Evolutionary conservation across 2,113 vertebrate species (phyloP).

Genomic region (Elanoides forficatus): DNA sequence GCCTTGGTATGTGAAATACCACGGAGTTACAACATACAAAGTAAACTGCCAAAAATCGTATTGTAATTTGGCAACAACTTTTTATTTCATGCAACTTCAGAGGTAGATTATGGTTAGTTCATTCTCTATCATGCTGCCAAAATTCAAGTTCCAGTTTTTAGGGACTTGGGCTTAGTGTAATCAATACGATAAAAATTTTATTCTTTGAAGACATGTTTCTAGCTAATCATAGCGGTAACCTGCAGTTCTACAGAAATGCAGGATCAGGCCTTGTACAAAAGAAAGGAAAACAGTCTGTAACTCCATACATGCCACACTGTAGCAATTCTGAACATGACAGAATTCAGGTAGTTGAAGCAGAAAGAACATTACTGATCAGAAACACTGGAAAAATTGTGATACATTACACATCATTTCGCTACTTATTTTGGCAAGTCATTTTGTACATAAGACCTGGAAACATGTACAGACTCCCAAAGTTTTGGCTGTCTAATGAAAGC

Average conservation of each 20-base stretch:
- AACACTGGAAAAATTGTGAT: neutral
- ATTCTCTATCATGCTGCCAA: neutral
- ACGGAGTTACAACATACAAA: neutral
- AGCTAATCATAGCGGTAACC: neutral
- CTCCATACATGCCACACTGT: accelerated
- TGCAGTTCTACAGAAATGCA: neutral
- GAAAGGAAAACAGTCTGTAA: neutral
- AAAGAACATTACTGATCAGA: neutral
- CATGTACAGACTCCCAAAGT: neutral
- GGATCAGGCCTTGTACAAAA: neutral
- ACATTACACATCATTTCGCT: accelerated
- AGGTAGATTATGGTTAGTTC: neutral
- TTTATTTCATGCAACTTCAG: neutral
- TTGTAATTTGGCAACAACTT: neutral
- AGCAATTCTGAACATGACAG: neutral
- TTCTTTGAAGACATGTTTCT: neutral
- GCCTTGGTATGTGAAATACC: neutral
- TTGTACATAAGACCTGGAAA: neutral
- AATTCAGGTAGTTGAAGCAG: neutral
- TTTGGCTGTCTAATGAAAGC: neutral
- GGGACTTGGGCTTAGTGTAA: accelerated
- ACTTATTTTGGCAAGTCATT: neutral
- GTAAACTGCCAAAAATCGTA: neutral
- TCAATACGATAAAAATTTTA: neutral
- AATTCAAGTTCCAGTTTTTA: neutral